phyloP scores from a whole-genome alignment of 2,113 vertebrate genomes.

The Pomatorhinus ruficollis region DNA sequence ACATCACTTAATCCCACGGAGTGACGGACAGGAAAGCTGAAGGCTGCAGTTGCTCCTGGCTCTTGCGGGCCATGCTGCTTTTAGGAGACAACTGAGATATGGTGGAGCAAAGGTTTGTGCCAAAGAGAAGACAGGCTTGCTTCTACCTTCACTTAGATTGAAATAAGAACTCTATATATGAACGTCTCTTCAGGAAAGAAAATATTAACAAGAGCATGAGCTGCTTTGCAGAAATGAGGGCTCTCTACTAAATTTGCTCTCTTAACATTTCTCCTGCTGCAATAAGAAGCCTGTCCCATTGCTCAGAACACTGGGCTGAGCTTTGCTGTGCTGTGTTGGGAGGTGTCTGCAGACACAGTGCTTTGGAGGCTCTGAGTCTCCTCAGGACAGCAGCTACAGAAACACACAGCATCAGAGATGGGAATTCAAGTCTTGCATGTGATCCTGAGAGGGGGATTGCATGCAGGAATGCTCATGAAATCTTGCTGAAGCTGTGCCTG shows the following conservation, averaged over 20 bases:
- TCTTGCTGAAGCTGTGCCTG: not conserved
- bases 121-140: not conserved
- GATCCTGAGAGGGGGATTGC: not conserved
- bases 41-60: not conserved
- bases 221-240: not conserved
- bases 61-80: not conserved
- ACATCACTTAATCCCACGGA: not conserved
- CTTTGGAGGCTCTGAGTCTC: not conserved
- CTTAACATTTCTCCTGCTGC: not conserved
- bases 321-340: not conserved
- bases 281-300: not conserved
- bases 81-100: not conserved
- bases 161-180: not conserved
- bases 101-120: not conserved
- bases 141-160: not conserved
- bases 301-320: not conserved
- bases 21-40: not conserved
- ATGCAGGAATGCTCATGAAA: not conserved
- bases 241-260: not conserved
- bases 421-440: not conserved
- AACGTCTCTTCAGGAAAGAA: not conserved
- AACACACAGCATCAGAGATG: not conserved
- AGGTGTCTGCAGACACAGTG: fast-evolving
- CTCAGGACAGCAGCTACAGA: not conserved
- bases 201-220: not conserved